These are phyloP conservation scores for Drosophila pallidifrons DNA, from an alignment of 1,140 invertebrate genomes.

Conservation along the genomic window DNA sequence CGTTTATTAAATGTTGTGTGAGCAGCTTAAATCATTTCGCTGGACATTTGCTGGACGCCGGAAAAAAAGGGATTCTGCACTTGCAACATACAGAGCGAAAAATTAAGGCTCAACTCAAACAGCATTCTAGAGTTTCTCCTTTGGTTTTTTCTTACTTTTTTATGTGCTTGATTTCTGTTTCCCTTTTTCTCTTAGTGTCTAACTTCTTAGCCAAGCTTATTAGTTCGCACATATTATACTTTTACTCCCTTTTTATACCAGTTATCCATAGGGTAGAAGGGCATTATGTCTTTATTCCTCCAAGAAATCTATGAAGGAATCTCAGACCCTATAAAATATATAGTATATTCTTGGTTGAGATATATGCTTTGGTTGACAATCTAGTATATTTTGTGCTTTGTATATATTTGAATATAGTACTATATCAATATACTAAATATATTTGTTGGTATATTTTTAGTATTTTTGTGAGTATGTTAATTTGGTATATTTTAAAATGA, in stretches of 20 bases:
- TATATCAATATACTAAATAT: too few relatives aligned
- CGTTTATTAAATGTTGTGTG: constrained; percentile 74
- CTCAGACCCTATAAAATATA: too few relatives aligned
- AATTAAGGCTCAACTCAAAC: neutral
- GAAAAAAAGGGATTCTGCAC: constrained; percentile 6
- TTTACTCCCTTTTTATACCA: neutral
- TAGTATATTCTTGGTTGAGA: too few relatives aligned
- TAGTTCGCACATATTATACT: constrained; percentile 22
- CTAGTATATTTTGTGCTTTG: too few relatives aligned
- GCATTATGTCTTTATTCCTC: too few relatives aligned
- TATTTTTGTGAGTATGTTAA: too few relatives aligned
- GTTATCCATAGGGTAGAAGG: too few relatives aligned
- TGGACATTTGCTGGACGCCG: constrained; percentile 44
- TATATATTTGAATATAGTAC: too few relatives aligned
- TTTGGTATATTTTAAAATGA: too few relatives aligned
- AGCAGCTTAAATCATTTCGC: constrained; percentile 73
- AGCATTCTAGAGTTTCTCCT: neutral
- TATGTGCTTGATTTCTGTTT: neutral
- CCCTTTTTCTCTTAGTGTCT: constrained; percentile 12
- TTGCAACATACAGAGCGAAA: constrained; percentile 25
- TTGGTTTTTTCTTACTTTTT: neutral
- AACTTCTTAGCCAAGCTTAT: constrained; percentile 5
- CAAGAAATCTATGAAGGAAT: too few relatives aligned
- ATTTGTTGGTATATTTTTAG: too few relatives aligned
- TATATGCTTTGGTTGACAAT: too few relatives aligned